Conservation (phyloP, 2,113 vertebrate species). For the Muntiacus muntjak region DNA sequence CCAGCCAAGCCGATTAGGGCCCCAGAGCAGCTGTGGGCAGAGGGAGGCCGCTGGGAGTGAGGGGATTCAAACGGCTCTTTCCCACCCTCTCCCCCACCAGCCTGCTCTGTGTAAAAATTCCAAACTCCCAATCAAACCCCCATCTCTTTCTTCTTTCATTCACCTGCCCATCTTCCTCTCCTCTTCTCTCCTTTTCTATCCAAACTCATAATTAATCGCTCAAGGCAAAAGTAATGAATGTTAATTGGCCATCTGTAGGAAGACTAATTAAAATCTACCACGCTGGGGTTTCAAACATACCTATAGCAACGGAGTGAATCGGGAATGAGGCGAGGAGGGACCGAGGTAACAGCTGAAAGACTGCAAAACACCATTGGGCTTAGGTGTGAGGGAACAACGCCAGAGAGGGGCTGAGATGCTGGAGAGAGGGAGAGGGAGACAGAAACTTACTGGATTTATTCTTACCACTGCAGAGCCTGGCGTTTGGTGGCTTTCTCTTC, state of each 20-base stretch:
- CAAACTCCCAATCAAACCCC: constrained; percentile 82
- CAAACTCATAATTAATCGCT: constrained; percentile 91
- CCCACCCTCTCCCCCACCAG: constrained; percentile 72
- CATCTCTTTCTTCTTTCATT: constrained; percentile 77
- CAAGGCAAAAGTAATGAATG: constrained; percentile 93
- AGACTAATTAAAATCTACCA: constrained; percentile 94
- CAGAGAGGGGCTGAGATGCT: constrained; percentile 72
- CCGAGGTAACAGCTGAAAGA: constrained; percentile 82
- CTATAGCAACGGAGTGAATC: constrained; percentile 86
- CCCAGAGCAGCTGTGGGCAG: constrained; percentile 64
- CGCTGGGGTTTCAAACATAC: constrained; percentile 91
- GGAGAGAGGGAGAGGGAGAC: neutral
- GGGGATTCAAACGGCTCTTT: constrained; percentile 63
- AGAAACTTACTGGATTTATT: constrained; percentile 45
- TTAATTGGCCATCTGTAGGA: constrained; percentile 94
- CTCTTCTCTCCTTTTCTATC: constrained; percentile 85
- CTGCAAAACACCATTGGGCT: constrained; percentile 80
- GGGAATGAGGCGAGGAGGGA: constrained; percentile 82
- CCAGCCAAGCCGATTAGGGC: constrained; percentile 74
- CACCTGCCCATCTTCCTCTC: constrained; percentile 86
- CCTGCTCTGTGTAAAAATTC: constrained; percentile 64
- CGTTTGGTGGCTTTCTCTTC: constrained; percentile 48
- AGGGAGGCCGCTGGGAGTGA: constrained; percentile 62
- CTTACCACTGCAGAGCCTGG: constrained; percentile 37
- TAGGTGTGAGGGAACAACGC: constrained; percentile 82